Conservation (phyloP, 1,140 invertebrate species). For the Platorchestia sp. region DNA sequence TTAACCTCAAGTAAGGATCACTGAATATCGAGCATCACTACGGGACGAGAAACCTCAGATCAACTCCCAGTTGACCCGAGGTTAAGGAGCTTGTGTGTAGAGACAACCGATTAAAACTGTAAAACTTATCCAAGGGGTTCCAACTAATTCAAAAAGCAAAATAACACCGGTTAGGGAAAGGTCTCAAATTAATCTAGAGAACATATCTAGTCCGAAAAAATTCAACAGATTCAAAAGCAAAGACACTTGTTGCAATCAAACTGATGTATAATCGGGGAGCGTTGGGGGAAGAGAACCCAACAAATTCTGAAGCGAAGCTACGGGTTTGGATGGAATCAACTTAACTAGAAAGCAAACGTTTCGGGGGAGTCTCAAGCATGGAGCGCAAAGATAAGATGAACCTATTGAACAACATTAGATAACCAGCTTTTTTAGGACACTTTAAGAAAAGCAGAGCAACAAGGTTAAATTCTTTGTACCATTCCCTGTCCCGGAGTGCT, state of each 20-base stretch:
- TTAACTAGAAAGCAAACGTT: neutral
- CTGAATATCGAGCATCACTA: neutral
- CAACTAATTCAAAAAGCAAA: neutral
- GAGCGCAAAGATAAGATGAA: neutral
- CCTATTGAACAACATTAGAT: neutral
- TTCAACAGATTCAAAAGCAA: neutral
- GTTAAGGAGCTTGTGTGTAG: neutral
- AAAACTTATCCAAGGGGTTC: neutral
- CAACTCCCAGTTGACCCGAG: neutral
- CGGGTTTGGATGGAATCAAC: neutral
- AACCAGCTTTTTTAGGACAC: neutral
- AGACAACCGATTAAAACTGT: neutral
- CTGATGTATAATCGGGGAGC: neutral
- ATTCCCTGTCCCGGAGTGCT: neutral
- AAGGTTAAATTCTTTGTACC: neutral
- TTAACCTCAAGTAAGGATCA: neutral
- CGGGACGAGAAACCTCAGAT: neutral
- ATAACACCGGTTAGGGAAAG: neutral
- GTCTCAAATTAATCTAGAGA: neutral
- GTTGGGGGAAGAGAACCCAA: neutral
- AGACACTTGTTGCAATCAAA: neutral
- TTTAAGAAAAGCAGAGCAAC: neutral
- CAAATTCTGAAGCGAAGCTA: neutral
- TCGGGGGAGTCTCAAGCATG: neutral
- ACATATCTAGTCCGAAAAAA: neutral